phyloP scores from a whole-genome alignment of 2,888 invertebrate species.

The Drosophila phalerata region DNA sequence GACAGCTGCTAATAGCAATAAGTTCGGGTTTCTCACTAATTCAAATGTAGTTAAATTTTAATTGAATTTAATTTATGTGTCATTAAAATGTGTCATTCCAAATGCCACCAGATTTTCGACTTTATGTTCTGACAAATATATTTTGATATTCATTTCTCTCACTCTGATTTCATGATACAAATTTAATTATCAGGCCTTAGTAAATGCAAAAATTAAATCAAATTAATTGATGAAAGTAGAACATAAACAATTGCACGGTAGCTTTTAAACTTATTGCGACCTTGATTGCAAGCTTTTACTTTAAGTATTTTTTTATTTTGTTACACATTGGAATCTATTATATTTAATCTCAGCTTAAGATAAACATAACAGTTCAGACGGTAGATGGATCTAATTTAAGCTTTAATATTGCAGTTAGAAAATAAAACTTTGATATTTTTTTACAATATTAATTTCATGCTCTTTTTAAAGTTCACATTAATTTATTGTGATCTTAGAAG shows the following conservation, averaged over 20 bases:
- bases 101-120: slow-evolving; percentile 16
- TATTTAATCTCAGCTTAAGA: background rate
- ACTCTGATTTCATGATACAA: slow-evolving; percentile 7
- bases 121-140: slow-evolving; percentile 27
- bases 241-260: background rate
- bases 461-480: too few relatives aligned
- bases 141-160: background rate
- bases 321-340: too few relatives aligned
- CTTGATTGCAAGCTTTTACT: background rate
- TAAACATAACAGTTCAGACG: too few relatives aligned
- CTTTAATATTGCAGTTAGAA: too few relatives aligned
- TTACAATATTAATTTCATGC: too few relatives aligned
- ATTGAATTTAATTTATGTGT: slow-evolving; percentile 50
- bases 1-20: slow-evolving; percentile 23
- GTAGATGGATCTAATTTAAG: too few relatives aligned
- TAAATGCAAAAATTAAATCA: slow-evolving; percentile 2
- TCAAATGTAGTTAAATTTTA: slow-evolving; percentile 37
- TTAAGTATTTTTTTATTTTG: too few relatives aligned
- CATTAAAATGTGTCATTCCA: slow-evolving; percentile 30
- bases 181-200: slow-evolving; percentile 17
- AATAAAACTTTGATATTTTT: too few relatives aligned
- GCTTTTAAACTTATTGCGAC: slow-evolving; percentile 1
- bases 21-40: slow-evolving; percentile 14
- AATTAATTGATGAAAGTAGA: background rate
- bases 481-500: too few relatives aligned